A percentile compares a stretch with the other conserved stretches of the same genome.
Conservation (phyloP, 1,140 invertebrate species). For the Thaumatotibia leucotreta region DNA sequence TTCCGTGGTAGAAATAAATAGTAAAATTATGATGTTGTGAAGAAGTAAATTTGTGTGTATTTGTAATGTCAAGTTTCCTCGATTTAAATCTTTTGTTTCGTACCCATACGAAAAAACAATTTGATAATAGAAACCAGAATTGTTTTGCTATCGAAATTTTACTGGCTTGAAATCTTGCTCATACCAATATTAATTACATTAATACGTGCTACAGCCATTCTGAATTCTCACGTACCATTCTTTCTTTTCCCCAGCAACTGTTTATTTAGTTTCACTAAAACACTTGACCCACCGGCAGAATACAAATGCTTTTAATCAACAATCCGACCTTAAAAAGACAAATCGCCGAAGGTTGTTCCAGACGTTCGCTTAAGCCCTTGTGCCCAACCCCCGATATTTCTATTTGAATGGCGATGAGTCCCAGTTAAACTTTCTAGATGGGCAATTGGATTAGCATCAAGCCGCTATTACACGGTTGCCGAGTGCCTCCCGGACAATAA, state of each 20-base stretch:
- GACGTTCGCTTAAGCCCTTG: not conserved
- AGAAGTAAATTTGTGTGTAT: too few relatives aligned
- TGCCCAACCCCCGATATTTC: constrained; percentile 30
- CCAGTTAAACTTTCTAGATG: constrained; percentile 42
- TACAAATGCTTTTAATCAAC: constrained; percentile 6
- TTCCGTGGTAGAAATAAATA: too few relatives aligned
- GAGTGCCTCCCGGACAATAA: constrained; percentile 28
- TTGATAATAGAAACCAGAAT: too few relatives aligned
- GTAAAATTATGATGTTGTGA: too few relatives aligned
- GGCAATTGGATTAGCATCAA: constrained; percentile 55
- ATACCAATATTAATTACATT: too few relatives aligned
- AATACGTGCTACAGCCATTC: too few relatives aligned
- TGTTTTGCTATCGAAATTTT: too few relatives aligned
- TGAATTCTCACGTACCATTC: not conserved
- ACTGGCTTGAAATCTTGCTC: too few relatives aligned
- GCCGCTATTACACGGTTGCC: constrained; percentile 33
- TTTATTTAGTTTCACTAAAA: not conserved
- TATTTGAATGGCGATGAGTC: constrained; percentile 40
- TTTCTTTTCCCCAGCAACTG: not conserved
- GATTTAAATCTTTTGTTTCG: too few relatives aligned
- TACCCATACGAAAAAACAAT: too few relatives aligned
- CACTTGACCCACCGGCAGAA: not conserved
- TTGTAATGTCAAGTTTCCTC: too few relatives aligned
- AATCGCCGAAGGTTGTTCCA: not conserved
- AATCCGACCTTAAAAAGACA: not conserved